A percentile compares a stretch with the other conserved stretches of the same genome.
Evolutionary conservation across 2,113 vertebrate genomes (phyloP).

Genomic region (Nymphicus hollandicus): DNA sequence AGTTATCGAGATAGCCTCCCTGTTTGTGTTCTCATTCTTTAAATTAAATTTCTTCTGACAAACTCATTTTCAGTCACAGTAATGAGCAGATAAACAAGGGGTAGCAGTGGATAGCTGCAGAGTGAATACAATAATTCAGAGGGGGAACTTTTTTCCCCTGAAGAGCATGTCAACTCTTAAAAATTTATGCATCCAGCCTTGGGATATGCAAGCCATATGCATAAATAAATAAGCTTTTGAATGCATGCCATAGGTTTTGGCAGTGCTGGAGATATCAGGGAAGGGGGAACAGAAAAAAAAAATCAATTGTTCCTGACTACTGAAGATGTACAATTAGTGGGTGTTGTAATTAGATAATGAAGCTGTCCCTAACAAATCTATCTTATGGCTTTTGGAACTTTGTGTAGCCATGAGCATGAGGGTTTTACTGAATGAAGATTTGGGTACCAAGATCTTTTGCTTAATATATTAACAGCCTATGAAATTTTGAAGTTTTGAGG

Average conservation of each 20-base stretch:
- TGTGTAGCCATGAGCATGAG: not conserved
- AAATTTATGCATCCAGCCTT: conserved; percentile 59
- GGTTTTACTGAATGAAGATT: not conserved
- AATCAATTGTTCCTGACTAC: not conserved
- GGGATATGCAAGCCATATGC: conserved; percentile 57
- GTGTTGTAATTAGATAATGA: conserved; percentile 54
- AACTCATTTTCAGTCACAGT: conserved; percentile 62
- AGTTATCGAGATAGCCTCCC: conserved; percentile 40
- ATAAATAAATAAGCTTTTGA: conserved; percentile 66
- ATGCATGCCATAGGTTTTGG: not conserved
- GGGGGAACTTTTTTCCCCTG: not conserved
- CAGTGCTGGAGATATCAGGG: not conserved
- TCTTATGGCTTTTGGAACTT: not conserved
- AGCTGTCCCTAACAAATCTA: conserved; percentile 30
- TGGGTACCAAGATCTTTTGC: not conserved
- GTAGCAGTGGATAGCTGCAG: conserved; percentile 16
- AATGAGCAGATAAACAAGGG: conserved; percentile 62
- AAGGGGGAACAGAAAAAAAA: not conserved
- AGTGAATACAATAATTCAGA: conserved; percentile 50
- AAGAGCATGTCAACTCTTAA: conserved; percentile 57
- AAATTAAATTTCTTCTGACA: conserved; percentile 62
- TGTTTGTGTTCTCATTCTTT: conserved; percentile 35
- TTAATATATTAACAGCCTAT: not conserved
- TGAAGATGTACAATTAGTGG: conserved; percentile 33
- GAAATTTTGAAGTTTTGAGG: not conserved